Evolutionary conservation across 2,797 vertebrate species (phyloP).

Genomic region (Echeneis naucrates): DNA sequence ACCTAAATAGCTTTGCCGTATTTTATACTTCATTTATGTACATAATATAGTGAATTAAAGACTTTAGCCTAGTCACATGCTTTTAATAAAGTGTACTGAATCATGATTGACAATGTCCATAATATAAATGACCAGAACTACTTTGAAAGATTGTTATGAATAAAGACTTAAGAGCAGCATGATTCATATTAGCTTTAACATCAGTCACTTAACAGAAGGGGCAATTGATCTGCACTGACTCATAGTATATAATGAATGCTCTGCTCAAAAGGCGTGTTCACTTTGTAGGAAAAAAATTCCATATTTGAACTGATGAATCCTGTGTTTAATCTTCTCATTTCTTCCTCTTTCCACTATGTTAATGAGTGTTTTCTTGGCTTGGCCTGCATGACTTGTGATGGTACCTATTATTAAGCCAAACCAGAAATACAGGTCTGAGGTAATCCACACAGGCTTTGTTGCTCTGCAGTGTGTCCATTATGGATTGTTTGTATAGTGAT

Average conservation of each 20-base stretch:
- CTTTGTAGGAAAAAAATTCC: slow-evolving; percentile 29
- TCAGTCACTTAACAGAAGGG: slow-evolving; percentile 13
- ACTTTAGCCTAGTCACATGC: slow-evolving; percentile 49
- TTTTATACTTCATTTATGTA: slow-evolving; percentile 68
- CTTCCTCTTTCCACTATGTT: slow-evolving; percentile 45
- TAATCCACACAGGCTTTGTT: slow-evolving; percentile 61
- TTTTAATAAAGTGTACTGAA: slow-evolving; percentile 54
- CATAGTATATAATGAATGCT: slow-evolving; percentile 5
- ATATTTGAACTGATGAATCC: slow-evolving; percentile 43
- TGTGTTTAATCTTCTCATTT: slow-evolving; percentile 53
- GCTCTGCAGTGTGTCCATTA: slow-evolving; percentile 58
- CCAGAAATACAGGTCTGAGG: slow-evolving; percentile 80
- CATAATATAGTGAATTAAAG: slow-evolving; percentile 55
- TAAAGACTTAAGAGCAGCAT: slow-evolving; percentile 32
- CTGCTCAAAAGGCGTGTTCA: slow-evolving; percentile 10
- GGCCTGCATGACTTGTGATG: slow-evolving; percentile 68
- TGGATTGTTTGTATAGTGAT: slow-evolving; percentile 56
- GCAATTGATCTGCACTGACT: slow-evolving; percentile 17
- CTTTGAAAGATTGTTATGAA: slow-evolving; percentile 26
- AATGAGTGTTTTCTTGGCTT: slow-evolving; percentile 59
- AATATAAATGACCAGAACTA: slow-evolving; percentile 28
- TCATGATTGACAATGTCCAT: slow-evolving; percentile 10
- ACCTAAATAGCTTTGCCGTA: slow-evolving; percentile 58
- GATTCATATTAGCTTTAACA: slow-evolving; percentile 35
- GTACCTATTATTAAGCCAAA: slow-evolving; percentile 73